phyloP scores from a whole-genome alignment of 2,113 vertebrate species.

The Platichthys flesus region DNA sequence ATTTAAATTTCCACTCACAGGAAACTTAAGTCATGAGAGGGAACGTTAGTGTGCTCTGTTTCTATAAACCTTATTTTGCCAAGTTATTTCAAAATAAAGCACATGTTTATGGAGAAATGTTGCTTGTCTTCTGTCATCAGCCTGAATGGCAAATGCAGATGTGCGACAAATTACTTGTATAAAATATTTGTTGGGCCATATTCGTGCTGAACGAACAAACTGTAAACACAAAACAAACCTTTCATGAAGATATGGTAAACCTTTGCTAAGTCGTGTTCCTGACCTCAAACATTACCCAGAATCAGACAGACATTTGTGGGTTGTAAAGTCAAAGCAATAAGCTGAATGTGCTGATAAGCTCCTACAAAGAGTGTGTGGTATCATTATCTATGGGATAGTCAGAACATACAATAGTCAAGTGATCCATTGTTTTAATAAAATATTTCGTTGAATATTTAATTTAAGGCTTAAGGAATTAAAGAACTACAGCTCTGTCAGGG shows the following conservation, averaged over 20 bases:
- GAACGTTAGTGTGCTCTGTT: slow-evolving; percentile 44
- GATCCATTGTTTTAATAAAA: neutral
- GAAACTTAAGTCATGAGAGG: slow-evolving; percentile 32
- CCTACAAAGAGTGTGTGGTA: no score
- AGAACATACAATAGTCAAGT: neutral
- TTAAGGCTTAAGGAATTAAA: neutral
- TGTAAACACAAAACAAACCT: no score
- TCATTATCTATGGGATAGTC: neutral
- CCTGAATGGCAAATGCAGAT: neutral
- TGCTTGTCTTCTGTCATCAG: slow-evolving; percentile 40
- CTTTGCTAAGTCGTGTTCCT: neutral
- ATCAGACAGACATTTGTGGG: no score
- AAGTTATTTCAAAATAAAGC: slow-evolving; percentile 81
- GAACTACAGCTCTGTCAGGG: neutral
- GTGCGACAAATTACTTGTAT: no score
- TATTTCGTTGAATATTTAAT: no score
- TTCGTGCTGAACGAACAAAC: no score
- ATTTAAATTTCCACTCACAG: slow-evolving; percentile 23
- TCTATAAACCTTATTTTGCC: slow-evolving; percentile 51
- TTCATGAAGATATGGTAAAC: no score
- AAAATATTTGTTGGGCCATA: no score
- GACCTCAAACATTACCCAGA: no score
- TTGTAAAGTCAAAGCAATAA: neutral
- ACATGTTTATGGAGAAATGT: slow-evolving; percentile 73
- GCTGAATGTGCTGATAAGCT: neutral